A percentile compares a stretch with the other conserved stretches of the same genome.
These are phyloP conservation scores for Eustalomyia histrio DNA, from an alignment of 2,888 invertebrate genomes.

Conservation along the genomic window DNA sequence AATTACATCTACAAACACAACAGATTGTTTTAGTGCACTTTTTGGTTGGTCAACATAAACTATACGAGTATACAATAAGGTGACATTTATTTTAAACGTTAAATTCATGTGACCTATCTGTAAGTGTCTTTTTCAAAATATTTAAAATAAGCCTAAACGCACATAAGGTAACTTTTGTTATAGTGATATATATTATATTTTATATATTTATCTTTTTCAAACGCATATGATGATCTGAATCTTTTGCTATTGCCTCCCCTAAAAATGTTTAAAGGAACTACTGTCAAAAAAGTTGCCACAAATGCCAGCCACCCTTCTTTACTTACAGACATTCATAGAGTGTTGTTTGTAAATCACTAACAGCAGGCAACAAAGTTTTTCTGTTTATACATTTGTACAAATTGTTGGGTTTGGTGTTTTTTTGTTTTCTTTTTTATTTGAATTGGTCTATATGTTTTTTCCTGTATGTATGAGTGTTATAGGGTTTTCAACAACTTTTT, in stretches of 20 bases:
- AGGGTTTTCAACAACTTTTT: not conserved
- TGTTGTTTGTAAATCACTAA: slow-evolving; percentile 31
- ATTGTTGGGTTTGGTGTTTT: slow-evolving; percentile 3
- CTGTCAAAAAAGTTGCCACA: no score
- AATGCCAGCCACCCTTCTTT: not conserved
- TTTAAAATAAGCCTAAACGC: no score
- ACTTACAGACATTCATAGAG: not conserved
- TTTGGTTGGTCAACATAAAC: slow-evolving; percentile 23
- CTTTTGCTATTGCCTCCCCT: no score
- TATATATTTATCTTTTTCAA: no score
- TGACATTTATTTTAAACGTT: not conserved
- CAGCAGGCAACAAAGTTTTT: slow-evolving; percentile 6
- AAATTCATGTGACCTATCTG: no score
- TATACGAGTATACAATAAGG: not conserved
- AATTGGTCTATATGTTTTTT: slow-evolving; percentile 20
- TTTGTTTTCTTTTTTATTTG: slow-evolving; percentile 4
- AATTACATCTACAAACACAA: slow-evolving; percentile 4
- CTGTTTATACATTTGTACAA: slow-evolving; percentile 9
- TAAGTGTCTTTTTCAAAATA: no score
- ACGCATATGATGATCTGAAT: no score
- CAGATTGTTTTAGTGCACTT: slow-evolving; percentile 22
- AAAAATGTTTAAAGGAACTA: no score
- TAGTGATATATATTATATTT: no score
- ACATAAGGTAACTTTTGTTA: no score
- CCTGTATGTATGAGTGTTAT: not conserved